Base-by-base conservation (phyloP, 2,888 invertebrate genomes). In the Aspidiotus destructor region DNA sequence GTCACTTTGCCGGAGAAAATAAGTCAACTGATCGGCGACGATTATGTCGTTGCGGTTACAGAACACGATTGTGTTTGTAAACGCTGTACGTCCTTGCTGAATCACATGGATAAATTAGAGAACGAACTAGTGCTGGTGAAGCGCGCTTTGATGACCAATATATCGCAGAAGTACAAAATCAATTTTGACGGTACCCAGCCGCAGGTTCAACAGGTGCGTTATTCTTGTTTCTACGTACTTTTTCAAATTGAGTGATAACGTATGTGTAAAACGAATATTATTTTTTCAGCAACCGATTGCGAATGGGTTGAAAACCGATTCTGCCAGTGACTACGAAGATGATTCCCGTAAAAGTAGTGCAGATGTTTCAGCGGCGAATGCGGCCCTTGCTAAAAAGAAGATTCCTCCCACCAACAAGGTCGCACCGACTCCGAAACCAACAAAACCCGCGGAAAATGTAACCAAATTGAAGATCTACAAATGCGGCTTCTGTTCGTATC, bases 1-100 rank as follows among this genome's bases (percentile, higher is more conserved):
- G 79, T 79, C 63, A 78, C 79, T 71, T 76, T 80, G 65, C 80
- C 80, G 63, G 80, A 80, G 72, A 80, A 80, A 76, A 77, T 80
- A 72, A 80, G 79, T 2, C 79, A 80, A 73, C 73, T 80, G 61
- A 77, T 80, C 67, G 80, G 80, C 41, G 79, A 80, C 73, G 78
- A 78, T 9, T 80, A 79, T 73, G 75, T 80, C 73, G 80, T 80
- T 5, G 78, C 80, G 69, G 78, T 80, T 5, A 78, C 79, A 68
- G 76, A 75, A 5, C 78, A 79, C 62, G 80, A 80, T 74, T 77
- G 77, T 40, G 76, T 80, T 7, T 80, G 80, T 70, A 77, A 78
- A 69, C 77, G 78, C 44, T 80, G 80, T 72, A 76, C 77, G 58
- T 78, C 78, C 69, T 74, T 80, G 70, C 76, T 80, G 13, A 79